phyloP scores from a whole-genome alignment of 2,113 vertebrate species.

The Rostratula benghalensis region DNA sequence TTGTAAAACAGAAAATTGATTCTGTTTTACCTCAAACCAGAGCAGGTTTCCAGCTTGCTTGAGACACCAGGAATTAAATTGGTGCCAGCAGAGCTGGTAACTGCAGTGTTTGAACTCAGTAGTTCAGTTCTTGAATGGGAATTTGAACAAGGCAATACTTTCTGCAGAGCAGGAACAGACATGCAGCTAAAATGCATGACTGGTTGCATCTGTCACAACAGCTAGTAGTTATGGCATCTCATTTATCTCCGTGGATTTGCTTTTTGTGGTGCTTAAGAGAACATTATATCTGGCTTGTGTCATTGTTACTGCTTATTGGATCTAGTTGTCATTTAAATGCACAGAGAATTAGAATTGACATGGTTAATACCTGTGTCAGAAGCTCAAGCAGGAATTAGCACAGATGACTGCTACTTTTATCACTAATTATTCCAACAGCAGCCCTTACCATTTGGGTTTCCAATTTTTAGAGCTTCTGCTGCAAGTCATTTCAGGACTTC shows the following conservation, averaged over 20 bases:
- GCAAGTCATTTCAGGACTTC: slow-evolving; percentile 59
- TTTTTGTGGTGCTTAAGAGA: not conserved
- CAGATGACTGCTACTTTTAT: not conserved
- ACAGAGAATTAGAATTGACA: not conserved
- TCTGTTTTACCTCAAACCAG: too few species aligned
- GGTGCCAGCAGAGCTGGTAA: not conserved
- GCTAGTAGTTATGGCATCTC: not conserved
- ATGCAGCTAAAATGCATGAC: not conserved
- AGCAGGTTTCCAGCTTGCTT: not conserved
- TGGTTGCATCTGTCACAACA: not conserved
- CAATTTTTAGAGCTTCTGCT: slow-evolving; percentile 38
- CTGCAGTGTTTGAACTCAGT: not conserved
- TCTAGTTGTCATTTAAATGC: not conserved
- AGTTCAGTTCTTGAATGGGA: not conserved
- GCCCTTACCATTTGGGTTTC: not conserved
- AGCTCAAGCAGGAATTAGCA: not conserved
- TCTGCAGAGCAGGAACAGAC: not conserved
- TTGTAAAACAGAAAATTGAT: too few species aligned
- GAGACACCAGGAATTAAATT: not conserved
- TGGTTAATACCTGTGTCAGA: not conserved
- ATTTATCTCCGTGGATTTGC: not conserved
- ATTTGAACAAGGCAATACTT: not conserved
- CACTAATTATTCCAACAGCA: not conserved
- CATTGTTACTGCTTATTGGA: not conserved
- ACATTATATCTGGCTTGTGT: not conserved